Evolutionary conservation across 2,888 invertebrate genomes (phyloP), one percentile per base, ranked within the genome.

Genomic region (Conus canariensis): DNA sequence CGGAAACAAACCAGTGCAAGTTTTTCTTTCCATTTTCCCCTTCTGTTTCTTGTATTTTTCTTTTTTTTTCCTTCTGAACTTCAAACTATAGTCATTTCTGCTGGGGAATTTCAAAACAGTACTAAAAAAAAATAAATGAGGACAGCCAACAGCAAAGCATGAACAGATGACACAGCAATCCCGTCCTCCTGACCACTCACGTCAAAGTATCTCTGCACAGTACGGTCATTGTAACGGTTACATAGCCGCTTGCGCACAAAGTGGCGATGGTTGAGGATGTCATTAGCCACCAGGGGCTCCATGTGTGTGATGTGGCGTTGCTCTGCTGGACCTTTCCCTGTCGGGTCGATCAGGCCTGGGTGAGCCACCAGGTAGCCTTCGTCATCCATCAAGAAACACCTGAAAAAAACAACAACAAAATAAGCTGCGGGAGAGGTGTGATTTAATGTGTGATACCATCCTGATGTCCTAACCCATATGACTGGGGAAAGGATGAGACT

Each of bases 351-450:
- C 92, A 99, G 97, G 86, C 98, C 97, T 19, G 98, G 98, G 97
- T 99, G 99, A 16, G 98, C 98, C 82, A 99, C 97, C 91, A 99
- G 96, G 96, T 98, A 99, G 0, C 99, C 99, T 93, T 97, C 97
- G 96, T 98, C 98, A 94, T 99, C 98, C 97, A 99, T 98, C 67
- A 99, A 97, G 94, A 99, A 98, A 96, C 99, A 99, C 90, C 96
- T 95, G 92, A 5, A 89, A n/a, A 1, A 64, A 25, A n/a, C 67
- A 30, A 30, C 30, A 45, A 45, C 22, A 70, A 74, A 58, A n/a
- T 4, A 77, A 80, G 77, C 7, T n/a, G n/a, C 3, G 45, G 14
- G n/a, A 19, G 7, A 67, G 14, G 67, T 10, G 67, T 67, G 19
- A 67, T 45, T 45, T 45, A 45, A 45, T 45, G 45, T 45, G 67